Evolutionary conservation across 2,888 invertebrate genomes (phyloP), one percentile per base, ranked within the genome.

Genomic region (Phaedon cochleariae): DNA sequence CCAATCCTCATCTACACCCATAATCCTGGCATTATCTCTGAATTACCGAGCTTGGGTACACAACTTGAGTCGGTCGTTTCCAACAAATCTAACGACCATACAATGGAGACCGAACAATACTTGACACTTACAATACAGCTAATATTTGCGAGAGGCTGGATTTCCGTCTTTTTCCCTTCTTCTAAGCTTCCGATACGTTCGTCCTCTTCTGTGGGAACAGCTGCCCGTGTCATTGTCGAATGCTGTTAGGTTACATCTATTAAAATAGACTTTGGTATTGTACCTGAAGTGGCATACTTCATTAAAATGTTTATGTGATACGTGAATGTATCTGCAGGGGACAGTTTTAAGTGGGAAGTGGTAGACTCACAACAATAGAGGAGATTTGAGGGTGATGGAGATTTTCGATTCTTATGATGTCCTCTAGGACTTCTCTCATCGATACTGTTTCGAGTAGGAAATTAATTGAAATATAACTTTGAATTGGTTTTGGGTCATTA

Each of bases 71-170:
- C 71, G 75, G 74, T 74, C 68, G 68, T 74, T 75, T 77, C 79
- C 76, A 82, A 82, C 82, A 82, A 81, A 82, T 81, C 82, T 81
- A 81, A 80, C 77, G 72, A 75, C 74, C 62, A 75, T 77, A 82
- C 82, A 81, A 81, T 81, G 72, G 77, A 67, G 55, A 61, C 74
- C 79, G 76, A 80, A 83, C 82, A 83, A 83, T 81, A 78, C 79
- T 80, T 83, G 83, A 83, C 83, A 83, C 82, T 82, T 82, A 62
- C 81, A 82, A 83, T 83, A 82, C 82, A 81, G 81, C 80, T 82
- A 82, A 82, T 82, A 82, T 82, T 82, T 81, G 81, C 81, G 76
- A 79, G 80, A 53, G 71, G 64, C 59, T 69, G 70, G 62, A 66
- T 60, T 70, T 73, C 64, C 71, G 62, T 76, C 77, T 77, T 75